These are phyloP conservation scores for Eurytoma adleriae DNA, from an alignment of 2,888 invertebrate genomes.

Conservation along the genomic window DNA sequence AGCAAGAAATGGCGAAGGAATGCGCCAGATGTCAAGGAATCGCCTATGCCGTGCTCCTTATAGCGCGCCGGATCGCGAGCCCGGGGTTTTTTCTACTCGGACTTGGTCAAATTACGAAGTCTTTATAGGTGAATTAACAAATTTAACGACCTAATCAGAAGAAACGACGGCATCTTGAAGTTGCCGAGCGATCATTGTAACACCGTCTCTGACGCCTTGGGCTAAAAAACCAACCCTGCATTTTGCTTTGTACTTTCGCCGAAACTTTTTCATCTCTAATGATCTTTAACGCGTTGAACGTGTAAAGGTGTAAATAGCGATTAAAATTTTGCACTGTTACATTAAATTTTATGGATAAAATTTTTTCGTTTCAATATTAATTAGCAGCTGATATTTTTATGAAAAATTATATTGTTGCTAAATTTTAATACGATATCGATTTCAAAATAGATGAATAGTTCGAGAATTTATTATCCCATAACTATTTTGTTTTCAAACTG, in stretches of 20 bases:
- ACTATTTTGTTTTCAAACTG: too few relatives aligned
- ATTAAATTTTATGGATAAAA: too few relatives aligned
- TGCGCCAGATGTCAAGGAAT: constrained; percentile 30
- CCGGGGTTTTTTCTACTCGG: constrained; percentile 53
- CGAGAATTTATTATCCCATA: too few relatives aligned
- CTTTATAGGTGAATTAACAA: constrained; percentile 69
- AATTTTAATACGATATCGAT: too few relatives aligned
- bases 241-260: constrained; percentile 66
- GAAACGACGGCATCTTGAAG: constrained; percentile 62
- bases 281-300: too few relatives aligned
- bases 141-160: constrained; percentile 74
- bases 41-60: neutral
- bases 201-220: constrained; percentile 64
- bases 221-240: constrained; percentile 47
- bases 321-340: too few relatives aligned
- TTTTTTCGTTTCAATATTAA: too few relatives aligned
- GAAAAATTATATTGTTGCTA: too few relatives aligned
- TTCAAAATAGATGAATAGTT: too few relatives aligned
- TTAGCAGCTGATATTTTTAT: too few relatives aligned
- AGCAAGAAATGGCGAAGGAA: neutral
- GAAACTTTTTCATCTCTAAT: constrained; percentile 11
- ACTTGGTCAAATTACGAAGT: constrained; percentile 68
- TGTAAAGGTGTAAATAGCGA: too few relatives aligned
- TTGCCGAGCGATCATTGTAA: constrained; percentile 64
- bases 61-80: too few relatives aligned